phyloP scores from a whole-genome alignment of 2,888 invertebrate genomes.

The Brachycybe producta region DNA sequence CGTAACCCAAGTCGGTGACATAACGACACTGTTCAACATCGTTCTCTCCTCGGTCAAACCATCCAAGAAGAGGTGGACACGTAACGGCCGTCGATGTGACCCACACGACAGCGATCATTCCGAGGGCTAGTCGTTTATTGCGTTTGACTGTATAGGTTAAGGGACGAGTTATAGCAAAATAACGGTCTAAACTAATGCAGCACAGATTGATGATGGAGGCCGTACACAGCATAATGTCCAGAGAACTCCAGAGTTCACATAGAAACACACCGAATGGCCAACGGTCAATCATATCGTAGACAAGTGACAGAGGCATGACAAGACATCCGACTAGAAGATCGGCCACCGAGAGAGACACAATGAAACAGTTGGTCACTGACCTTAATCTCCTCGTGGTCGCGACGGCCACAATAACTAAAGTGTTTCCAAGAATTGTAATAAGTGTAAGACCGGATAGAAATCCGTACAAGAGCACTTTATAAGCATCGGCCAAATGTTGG shows the following conservation, averaged over 20 bases:
- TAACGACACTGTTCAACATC: constrained; percentile 24
- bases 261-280: constrained; percentile 23
- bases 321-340: constrained; percentile 23
- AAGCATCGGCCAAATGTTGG: no score
- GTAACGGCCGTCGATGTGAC: constrained; percentile 27
- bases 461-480: constrained; percentile 47
- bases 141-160: constrained; percentile 28
- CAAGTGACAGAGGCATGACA: constrained; percentile 24
- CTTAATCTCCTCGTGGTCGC: constrained; percentile 39
- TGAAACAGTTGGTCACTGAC: constrained; percentile 25
- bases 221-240: constrained; percentile 31
- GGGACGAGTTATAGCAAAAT: constrained; percentile 31
- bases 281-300: constrained; percentile 18
- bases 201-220: constrained; percentile 32
- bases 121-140: constrained; percentile 25
- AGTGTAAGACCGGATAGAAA: constrained; percentile 71
- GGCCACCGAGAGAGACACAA: constrained; percentile 23
- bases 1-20: constrained; percentile 27
- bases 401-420: constrained; percentile 85
- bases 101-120: constrained; percentile 31
- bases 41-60: constrained; percentile 4
- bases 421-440: constrained; percentile 79
- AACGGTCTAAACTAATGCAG: constrained; percentile 31
- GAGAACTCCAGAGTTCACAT: constrained; percentile 26
- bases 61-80: constrained; percentile 29